Base-by-base conservation (phyloP, 2,888 invertebrate genomes). In the Conchocele bisecta region DNA sequence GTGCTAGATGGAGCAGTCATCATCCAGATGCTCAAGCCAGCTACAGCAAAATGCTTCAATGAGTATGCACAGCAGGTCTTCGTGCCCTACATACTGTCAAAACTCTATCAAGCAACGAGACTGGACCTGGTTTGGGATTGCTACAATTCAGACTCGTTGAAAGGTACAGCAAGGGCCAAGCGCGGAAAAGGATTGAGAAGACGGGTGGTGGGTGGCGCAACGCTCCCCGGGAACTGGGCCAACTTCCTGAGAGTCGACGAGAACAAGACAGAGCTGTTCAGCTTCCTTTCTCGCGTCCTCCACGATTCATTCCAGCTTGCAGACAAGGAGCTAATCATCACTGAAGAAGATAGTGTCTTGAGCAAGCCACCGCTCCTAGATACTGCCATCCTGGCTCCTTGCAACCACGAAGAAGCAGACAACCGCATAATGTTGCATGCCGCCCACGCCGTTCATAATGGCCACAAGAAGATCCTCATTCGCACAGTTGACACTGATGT, bases 51-150 rank as follows among this genome's bases (percentile, higher is more conserved):
- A 28, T 15, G 29, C 3, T 48, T 48, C 28, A 9, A 28, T n/a
- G 28, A 48, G 3, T 48, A 26, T 48, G 48, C 28, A 3, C 3
- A 3, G 7, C 7, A 11, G 31, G 26, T 48, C 22, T 48, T 48
- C 20, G 4, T 28, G 5, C 48, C 48, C 5, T 26, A 28, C 48
- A 48, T 48, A 29, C n/a, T 5, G 17, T 29, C 17, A 7, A 73
- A 82, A 35, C 46, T 80, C 22, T 5, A 28, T 11, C 39, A 41
- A 9, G 46, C 42, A 9, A 41, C 44, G 4, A 48, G 81, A 31
- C 9, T 81, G 7, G 81, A 83, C 50, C 41, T 70, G 29, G 65
- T 73, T 5, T 80, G 59, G 63, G 77, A 81, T 37, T 41, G 15
- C 17, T 81, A 77, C 57, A 5, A 46, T 11, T n/a, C 31, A 44